Conservation (phyloP, 2,113 vertebrate genomes). For the Grammomys surdaster region DNA sequence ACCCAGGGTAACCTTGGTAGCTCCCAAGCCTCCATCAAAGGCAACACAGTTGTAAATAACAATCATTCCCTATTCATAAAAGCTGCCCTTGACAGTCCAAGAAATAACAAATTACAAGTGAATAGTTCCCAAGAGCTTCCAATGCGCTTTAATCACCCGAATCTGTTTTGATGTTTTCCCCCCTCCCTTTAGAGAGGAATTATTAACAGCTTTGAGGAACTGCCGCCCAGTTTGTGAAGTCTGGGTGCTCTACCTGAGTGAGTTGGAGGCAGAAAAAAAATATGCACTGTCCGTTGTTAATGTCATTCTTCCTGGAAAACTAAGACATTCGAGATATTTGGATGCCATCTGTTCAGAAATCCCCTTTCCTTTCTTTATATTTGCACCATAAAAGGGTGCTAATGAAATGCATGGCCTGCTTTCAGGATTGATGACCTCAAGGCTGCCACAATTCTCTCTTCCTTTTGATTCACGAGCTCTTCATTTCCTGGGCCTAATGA, state of each 20-base stretch:
- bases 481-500: not conserved
- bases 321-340: not conserved
- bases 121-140: constrained; percentile 69
- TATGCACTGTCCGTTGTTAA: not conserved
- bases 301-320: constrained; percentile 2
- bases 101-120: constrained; percentile 76
- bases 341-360: not conserved
- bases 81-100: constrained; percentile 67
- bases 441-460: not conserved
- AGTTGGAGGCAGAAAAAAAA: not conserved
- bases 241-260: constrained; percentile 2
- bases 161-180: constrained; percentile 56
- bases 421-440: not conserved
- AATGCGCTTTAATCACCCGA: constrained; percentile 71
- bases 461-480: not conserved
- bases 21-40: constrained; percentile 48
- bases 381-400: not conserved
- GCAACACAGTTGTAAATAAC: constrained; percentile 68
- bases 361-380: not conserved
- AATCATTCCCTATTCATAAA: constrained; percentile 76
- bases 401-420: constrained; percentile 12
- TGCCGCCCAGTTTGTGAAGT: constrained; percentile 48
- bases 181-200: constrained; percentile 62
- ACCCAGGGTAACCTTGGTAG: constrained; percentile 66
- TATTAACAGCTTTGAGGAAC: constrained; percentile 71